Evolutionary conservation across 2,888 invertebrate genomes (phyloP).

Genomic region (Synanthedon formicaeformis): DNA sequence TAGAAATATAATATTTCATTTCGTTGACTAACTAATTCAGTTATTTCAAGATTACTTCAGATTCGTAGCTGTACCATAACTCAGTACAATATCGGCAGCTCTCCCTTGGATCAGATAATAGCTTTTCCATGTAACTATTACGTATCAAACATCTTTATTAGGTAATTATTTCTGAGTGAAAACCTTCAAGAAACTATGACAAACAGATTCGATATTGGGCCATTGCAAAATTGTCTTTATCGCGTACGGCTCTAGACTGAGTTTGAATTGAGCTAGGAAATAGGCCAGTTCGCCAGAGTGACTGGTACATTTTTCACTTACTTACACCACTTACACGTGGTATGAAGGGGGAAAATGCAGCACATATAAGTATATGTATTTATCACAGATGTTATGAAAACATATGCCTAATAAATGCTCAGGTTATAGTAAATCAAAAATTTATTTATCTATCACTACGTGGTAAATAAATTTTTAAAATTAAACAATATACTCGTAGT

Average conservation of each 20-base stretch:
- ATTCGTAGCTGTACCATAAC: slow-evolving; percentile 7
- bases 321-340: too few species aligned
- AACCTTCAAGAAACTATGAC: slow-evolving; percentile 21
- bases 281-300: neutral
- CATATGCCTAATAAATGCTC: too few species aligned
- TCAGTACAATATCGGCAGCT: slow-evolving; percentile 13
- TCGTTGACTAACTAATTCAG: too few species aligned
- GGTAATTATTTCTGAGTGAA: slow-evolving; percentile 28
- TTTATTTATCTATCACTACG: too few species aligned
- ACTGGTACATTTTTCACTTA: neutral
- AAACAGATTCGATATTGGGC: slow-evolving; percentile 21
- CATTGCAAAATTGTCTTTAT: neutral
- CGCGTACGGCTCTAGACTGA: neutral
- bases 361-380: too few species aligned
- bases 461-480: too few species aligned
- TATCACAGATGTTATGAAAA: too few species aligned
- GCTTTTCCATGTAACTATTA: slow-evolving; percentile 19
- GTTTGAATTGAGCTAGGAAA: neutral
- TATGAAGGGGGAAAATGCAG: too few species aligned
- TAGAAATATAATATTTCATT: too few species aligned
- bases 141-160: slow-evolving; percentile 27
- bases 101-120: slow-evolving; percentile 18
- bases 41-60: neutral
- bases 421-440: too few species aligned
- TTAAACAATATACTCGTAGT: too few species aligned